These are phyloP conservation scores for Philonicus albiceps DNA, from an alignment of 2,888 invertebrate species.

Conservation along the genomic window DNA sequence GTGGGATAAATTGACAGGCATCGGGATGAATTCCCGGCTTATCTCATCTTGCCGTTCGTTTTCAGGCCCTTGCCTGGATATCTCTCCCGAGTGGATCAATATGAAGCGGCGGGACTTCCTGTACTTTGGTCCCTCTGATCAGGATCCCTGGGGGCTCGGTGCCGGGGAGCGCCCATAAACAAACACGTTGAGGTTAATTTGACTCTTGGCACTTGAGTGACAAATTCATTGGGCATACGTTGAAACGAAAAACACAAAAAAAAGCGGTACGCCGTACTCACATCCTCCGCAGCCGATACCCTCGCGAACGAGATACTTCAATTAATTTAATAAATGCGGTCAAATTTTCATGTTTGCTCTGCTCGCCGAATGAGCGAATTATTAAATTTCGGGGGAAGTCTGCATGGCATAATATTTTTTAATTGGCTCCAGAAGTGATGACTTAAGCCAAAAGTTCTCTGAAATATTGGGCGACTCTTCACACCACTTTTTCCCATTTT, in stretches of 20 bases:
- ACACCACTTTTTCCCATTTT: not conserved
- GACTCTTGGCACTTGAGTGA: conserved; percentile 36
- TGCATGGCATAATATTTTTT: not conserved
- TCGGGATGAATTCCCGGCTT: conserved; percentile 24
- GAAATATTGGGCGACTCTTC: not conserved
- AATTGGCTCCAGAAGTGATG: not conserved
- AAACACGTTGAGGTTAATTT: conserved; percentile 36
- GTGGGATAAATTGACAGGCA: conserved; percentile 25
- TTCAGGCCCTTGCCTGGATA: not conserved
- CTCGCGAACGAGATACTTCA: not conserved
- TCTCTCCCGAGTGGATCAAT: not conserved
- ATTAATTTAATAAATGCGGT: not conserved
- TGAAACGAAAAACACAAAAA: not conserved
- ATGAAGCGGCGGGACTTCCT: not conserved
- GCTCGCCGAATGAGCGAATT: not conserved
- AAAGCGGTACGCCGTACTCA: not conserved
- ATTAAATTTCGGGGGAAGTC: not conserved
- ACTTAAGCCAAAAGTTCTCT: not conserved
- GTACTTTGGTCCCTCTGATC: not conserved
- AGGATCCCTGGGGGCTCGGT: not conserved
- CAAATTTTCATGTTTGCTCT: not conserved
- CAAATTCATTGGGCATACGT: conserved; percentile 37
- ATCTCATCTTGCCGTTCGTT: not conserved
- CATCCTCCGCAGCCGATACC: not conserved
- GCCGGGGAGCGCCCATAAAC: not conserved